Evolutionary conservation across 1,140 invertebrate genomes (phyloP).

Genomic region (Anastrepha obliqua): DNA sequence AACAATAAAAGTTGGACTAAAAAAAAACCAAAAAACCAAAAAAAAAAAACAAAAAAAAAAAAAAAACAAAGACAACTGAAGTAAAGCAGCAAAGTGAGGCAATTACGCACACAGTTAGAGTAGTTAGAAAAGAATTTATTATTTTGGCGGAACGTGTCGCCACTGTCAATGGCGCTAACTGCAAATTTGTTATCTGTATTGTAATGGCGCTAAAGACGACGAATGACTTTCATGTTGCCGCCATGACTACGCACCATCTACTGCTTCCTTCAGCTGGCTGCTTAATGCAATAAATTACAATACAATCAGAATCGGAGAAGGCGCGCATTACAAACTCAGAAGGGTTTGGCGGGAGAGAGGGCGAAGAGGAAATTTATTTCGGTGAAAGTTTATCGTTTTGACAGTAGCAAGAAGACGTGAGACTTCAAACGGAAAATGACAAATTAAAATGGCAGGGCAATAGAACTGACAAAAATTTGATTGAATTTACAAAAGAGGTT

Average conservation of each 20-base stretch:
- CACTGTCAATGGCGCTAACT: constrained; percentile 22
- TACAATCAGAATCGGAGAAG: neutral
- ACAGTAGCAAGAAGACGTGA: neutral
- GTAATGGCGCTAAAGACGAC: neutral
- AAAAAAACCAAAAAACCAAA: too few species aligned
- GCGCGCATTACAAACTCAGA: neutral
- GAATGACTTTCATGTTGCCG: neutral
- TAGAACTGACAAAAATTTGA: neutral
- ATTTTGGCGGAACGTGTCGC: constrained; percentile 28
- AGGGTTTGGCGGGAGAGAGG: neutral
- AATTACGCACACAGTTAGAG: neutral
- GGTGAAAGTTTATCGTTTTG: neutral
- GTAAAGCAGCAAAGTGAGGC: neutral
- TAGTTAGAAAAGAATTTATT: constrained; percentile 34
- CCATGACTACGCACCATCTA: neutral
- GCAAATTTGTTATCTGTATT: constrained; percentile 19
- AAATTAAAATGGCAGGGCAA: constrained; percentile 9
- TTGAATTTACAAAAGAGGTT: neutral
- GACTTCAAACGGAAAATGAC: neutral
- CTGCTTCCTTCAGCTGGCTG: neutral
- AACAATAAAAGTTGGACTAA: constrained; percentile 8
- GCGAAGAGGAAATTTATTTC: neutral
- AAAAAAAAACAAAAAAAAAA: too few species aligned
- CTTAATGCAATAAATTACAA: constrained; percentile 18
- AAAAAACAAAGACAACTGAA: too few species aligned